These are phyloP conservation scores for Heliconius hortense DNA, from an alignment of 2,888 invertebrate genomes.

Conservation along the genomic window DNA sequence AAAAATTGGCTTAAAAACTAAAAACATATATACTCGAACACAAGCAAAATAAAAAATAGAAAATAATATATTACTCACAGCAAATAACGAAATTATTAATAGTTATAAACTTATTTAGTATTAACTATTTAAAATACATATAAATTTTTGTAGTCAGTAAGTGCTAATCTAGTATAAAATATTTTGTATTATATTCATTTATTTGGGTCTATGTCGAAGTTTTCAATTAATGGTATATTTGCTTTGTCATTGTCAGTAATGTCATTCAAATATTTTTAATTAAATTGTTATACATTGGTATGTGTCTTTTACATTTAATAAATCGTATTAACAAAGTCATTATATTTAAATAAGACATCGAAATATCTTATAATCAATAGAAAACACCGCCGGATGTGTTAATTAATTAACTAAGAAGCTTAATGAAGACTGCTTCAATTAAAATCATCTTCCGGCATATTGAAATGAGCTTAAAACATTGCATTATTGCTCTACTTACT, in stretches of 20 bases:
- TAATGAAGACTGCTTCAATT: constrained; percentile 13
- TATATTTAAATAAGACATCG: constrained; percentile 8
- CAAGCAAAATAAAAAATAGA: too few species aligned
- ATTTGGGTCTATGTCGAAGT: too few species aligned
- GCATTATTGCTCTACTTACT: neutral
- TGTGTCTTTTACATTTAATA: neutral
- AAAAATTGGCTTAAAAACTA: neutral
- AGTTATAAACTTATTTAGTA: too few species aligned
- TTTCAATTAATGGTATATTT: too few species aligned
- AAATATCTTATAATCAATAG: constrained; percentile 21
- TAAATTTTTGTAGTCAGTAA: neutral
- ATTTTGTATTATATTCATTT: too few species aligned
- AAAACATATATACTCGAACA: too few species aligned
- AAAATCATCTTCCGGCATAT: constrained; percentile 15
- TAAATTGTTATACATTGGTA: neutral
- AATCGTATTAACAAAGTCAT: neutral
- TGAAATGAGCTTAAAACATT: constrained; percentile 6
- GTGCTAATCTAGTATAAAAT: neutral
- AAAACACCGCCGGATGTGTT: constrained; percentile 11
- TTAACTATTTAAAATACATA: neutral
- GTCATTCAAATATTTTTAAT: neutral
- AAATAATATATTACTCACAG: neutral
- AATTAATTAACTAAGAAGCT: constrained; percentile 22
- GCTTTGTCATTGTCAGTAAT: too few species aligned
- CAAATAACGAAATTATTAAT: too few species aligned